These are phyloP conservation scores for Meleagris gallopavo DNA, from an alignment of 2,113 vertebrate genomes.

Conservation along the genomic window DNA sequence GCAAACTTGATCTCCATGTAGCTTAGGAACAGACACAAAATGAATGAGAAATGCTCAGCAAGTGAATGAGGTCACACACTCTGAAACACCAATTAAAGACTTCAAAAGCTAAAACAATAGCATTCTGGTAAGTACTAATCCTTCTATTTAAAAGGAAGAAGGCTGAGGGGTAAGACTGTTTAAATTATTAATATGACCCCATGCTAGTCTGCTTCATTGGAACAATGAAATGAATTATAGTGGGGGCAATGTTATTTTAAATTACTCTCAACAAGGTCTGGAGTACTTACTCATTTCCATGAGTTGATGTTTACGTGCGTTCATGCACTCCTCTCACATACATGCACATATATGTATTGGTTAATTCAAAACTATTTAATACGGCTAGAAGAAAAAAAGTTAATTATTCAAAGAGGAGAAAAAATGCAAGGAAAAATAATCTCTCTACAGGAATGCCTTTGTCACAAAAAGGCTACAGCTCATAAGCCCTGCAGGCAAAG, in stretches of 20 bases:
- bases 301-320: not conserved
- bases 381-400: not conserved
- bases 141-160: not conserved
- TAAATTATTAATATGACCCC: constrained; percentile 60
- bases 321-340: not conserved
- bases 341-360: not conserved
- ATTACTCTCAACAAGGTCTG: constrained; percentile 45
- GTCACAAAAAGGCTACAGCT: not conserved
- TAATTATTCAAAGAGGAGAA: constrained; percentile 2
- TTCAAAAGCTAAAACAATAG: constrained; percentile 25
- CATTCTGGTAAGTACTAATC: constrained; percentile 2
- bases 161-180: not conserved
- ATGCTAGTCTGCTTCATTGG: not conserved
- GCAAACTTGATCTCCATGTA: not conserved
- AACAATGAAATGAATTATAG: constrained; percentile 45
- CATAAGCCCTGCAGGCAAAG: constrained; percentile 1
- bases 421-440: not conserved
- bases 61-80: not conserved
- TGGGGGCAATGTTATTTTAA: constrained; percentile 40
- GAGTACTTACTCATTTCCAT: not conserved
- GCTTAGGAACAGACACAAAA: not conserved
- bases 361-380: not conserved
- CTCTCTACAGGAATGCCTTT: not conserved
- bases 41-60: not conserved
- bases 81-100: constrained; percentile 37